Evolutionary conservation across 2,888 invertebrate genomes (phyloP).

Genomic region (Xanthia icteritia): DNA sequence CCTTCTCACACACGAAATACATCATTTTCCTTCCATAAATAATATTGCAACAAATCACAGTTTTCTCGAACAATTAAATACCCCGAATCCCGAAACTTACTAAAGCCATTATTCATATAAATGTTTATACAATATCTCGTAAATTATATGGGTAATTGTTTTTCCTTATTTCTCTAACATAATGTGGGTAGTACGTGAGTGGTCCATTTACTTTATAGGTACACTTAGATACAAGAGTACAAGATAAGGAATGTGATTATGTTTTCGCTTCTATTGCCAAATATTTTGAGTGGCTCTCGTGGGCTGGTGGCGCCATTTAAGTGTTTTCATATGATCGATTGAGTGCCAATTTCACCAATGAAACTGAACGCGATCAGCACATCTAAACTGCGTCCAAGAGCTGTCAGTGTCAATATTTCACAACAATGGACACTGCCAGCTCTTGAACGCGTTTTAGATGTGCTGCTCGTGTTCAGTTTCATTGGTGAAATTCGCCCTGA

Average conservation of each 20-base stretch:
- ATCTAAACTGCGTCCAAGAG: too few relatives aligned
- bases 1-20: constrained; percentile 1
- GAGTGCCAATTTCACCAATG: too few relatives aligned
- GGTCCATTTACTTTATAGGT: constrained; percentile 48
- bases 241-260: constrained; percentile 53
- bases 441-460: too few relatives aligned
- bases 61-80: constrained; percentile 55
- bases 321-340: constrained; percentile 33
- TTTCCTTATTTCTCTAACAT: constrained; percentile 59
- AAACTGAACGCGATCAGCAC: too few relatives aligned
- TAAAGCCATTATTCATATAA: constrained; percentile 56
- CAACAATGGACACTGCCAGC: too few relatives aligned
- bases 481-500: too few relatives aligned
- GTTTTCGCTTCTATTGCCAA: constrained; percentile 43
- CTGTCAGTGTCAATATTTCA: too few relatives aligned
- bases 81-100: constrained; percentile 36
- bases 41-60: constrained; percentile 53
- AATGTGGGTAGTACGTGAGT: constrained; percentile 52
- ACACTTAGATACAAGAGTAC: constrained; percentile 53
- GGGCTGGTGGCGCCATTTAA: constrained; percentile 47
- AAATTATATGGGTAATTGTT: constrained; percentile 62
- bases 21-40: background rate
- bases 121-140: constrained; percentile 60
- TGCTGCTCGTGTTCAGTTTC: too few relatives aligned
- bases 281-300: constrained; percentile 39